Evolutionary conservation across 2,113 vertebrate species (phyloP).

Genomic region (Charina bottae): DNA sequence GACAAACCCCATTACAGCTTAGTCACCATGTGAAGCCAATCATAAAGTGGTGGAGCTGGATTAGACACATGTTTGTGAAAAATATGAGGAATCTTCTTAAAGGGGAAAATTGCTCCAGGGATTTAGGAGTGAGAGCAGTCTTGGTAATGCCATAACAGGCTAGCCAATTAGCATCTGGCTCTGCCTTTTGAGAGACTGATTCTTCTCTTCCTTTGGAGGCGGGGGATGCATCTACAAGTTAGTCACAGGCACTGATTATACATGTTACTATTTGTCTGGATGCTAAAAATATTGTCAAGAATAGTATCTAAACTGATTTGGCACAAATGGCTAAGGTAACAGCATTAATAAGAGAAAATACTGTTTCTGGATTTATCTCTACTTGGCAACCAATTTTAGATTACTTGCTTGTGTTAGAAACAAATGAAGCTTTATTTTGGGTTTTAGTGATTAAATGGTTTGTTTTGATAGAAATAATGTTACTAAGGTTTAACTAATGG

Average conservation of each 20-base stretch:
- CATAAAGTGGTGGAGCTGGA: not conserved
- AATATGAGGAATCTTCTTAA: not conserved
- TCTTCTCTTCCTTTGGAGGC: not conserved
- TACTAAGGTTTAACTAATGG: too few relatives aligned
- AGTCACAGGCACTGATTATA: not conserved
- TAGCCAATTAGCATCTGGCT: not conserved
- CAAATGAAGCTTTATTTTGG: too few relatives aligned
- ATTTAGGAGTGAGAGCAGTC: not conserved
- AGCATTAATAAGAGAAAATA: too few relatives aligned
- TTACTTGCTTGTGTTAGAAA: too few relatives aligned
- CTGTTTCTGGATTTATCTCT: too few relatives aligned
- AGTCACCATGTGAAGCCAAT: not conserved
- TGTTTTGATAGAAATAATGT: too few relatives aligned
- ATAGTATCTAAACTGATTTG: not conserved
- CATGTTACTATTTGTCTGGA: not conserved
- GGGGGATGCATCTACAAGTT: not conserved
- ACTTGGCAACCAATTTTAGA: too few relatives aligned
- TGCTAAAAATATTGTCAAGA: not conserved
- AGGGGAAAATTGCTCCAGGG: not conserved
- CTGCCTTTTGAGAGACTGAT: not conserved
- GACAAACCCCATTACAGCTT: not conserved
- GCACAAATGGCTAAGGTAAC: too few relatives aligned
- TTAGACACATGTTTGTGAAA: not conserved
- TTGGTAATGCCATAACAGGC: not conserved
- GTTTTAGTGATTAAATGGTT: too few relatives aligned